Base-by-base conservation (phyloP, 1,140 invertebrate species). In the Eueides isabella region DNA sequence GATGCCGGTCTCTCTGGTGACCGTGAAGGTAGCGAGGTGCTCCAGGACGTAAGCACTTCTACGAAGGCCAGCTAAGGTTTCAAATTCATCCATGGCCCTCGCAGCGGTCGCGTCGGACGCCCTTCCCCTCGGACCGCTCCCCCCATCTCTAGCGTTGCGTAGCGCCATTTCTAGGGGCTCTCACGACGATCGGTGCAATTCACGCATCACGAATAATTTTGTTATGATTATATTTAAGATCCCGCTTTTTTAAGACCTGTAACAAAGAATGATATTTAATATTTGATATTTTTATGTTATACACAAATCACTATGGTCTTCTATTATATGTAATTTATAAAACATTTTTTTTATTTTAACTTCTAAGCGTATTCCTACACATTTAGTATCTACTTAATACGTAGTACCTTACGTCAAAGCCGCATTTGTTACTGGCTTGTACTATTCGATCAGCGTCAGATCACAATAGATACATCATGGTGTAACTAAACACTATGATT, bases 21-120 rank as follows among this genome's bases (percentile, higher is more conserved):
- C 98, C 1, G 98, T 98, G 93, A 99, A 99, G 19, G 99, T 99
- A 61, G 99, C 99, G 92, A 99, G 95, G 94, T 99, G 99, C 90
- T 99, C 99, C 89, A 99, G 96, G 71, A 97, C 94, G 88, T 98
- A 99, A 4, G 96, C 96, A 14, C 80, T 63, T 23, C 80, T 69
- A 7, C 92, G 87, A 67, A 89, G 83, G 6, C 90, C 90, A 7
- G 89, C 90, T 71, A 92, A 80, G 78, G 89, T 85, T 14, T 92
- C 90, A 80, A 91, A 92, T 77, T 92, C 89, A 61, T 92, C 89
- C n/a, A 92, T 83, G 28, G 88, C 82, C 16, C 88, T 82, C 2
- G 80, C 70, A 26, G 80, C 71, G 26, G 71, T 67, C 16, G 69
- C 38, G 33, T 75, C 72, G 14, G 76, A 77, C 11, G 41, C 29